These are phyloP conservation scores for Tor tambroides DNA, from an alignment of 2,113 vertebrate genomes.

Conservation along the genomic window DNA sequence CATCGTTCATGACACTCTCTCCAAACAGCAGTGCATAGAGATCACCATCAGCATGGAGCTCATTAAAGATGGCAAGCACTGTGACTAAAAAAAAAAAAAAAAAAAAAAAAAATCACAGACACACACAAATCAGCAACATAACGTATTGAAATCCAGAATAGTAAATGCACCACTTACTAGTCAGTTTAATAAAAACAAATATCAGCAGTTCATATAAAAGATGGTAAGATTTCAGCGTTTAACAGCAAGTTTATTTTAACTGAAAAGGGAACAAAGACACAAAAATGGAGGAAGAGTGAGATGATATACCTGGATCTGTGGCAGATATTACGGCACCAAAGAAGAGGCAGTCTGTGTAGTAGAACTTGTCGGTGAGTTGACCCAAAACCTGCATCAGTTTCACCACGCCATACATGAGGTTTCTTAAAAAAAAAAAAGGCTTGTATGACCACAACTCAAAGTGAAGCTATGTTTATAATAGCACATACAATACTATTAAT, in stretches of 20 bases:
- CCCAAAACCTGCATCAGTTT: slow-evolving; percentile 93
- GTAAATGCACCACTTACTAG: background rate
- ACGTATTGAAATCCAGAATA: slow-evolving; percentile 31
- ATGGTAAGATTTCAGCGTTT: too few species aligned
- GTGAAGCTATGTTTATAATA: background rate
- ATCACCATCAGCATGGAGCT: slow-evolving; percentile 94
- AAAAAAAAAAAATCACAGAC: too few species aligned
- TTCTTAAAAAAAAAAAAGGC: slow-evolving; percentile 74
- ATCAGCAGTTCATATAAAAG: too few species aligned
- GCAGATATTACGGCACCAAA: slow-evolving; percentile 97
- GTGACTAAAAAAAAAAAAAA: slow-evolving; percentile 90
- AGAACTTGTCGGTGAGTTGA: slow-evolving; percentile 93
- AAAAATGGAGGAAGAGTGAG: background rate
- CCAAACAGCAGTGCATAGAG: slow-evolving; percentile 97
- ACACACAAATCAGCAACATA: slow-evolving; percentile 49
- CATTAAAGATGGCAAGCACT: slow-evolving; percentile 96
- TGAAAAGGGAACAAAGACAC: too few species aligned
- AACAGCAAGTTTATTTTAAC: background rate
- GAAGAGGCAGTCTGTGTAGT: slow-evolving; percentile 98
- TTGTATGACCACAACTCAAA: too few species aligned
- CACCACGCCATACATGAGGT: slow-evolving; percentile 98
- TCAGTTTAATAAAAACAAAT: too few species aligned
- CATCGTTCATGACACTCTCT: slow-evolving; percentile 96
- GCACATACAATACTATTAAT: background rate
- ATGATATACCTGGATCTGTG: slow-evolving; percentile 90